phyloP scores from a whole-genome alignment of 2,113 vertebrate species.

The Anser brachyrhynchus region DNA sequence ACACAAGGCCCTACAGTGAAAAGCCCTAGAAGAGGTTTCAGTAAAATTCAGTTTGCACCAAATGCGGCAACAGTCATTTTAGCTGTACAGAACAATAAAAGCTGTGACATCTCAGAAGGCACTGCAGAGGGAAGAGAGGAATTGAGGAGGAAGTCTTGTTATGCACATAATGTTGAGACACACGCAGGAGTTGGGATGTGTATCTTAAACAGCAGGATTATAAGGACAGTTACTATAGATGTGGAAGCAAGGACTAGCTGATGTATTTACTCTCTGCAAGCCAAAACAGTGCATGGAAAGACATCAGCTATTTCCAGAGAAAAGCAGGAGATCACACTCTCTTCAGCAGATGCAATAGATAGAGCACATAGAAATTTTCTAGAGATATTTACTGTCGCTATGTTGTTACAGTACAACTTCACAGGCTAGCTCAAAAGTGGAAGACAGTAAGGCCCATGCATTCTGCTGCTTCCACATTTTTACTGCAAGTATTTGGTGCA shows the following conservation, averaged over 20 bases:
- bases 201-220: neutral
- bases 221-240: neutral
- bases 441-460: neutral
- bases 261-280: neutral
- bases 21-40: neutral
- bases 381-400: neutral
- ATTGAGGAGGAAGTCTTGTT: neutral
- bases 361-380: neutral
- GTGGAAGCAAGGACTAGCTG: neutral
- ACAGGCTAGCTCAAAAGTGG: neutral
- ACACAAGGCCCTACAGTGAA: neutral
- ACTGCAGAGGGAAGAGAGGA: neutral
- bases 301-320: neutral
- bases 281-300: neutral
- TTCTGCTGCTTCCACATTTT: constrained; percentile 1
- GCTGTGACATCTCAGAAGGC: neutral
- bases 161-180: rapidly evolving
- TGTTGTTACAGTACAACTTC: neutral
- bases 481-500: constrained; percentile 3
- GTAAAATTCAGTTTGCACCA: neutral
- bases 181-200: neutral
- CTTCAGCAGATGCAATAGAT: rapidly evolving
- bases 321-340: neutral
- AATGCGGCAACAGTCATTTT: neutral
- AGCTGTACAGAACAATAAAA: rapidly evolving